These are phyloP conservation scores for Eupithecia centaureata DNA, from an alignment of 2,888 invertebrate species.

Conservation along the genomic window DNA sequence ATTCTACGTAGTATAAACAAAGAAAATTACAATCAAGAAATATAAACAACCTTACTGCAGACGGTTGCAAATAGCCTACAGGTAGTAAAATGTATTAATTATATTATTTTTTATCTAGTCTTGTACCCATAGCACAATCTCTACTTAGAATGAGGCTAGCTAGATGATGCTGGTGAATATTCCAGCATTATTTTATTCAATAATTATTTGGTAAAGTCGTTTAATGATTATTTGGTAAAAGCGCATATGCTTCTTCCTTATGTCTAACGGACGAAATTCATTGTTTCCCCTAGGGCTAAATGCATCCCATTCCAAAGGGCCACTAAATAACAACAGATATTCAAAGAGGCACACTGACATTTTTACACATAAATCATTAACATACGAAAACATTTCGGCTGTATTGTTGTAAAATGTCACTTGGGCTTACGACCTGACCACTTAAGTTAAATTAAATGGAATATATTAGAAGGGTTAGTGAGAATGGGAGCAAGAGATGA, in stretches of 20 bases:
- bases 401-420: slow-evolving; percentile 83
- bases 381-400: slow-evolving; percentile 82
- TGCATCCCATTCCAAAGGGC: slow-evolving; percentile 63
- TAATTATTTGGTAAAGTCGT: no score
- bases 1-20: no score
- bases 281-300: slow-evolving; percentile 64
- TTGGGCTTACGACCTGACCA: slow-evolving; percentile 81
- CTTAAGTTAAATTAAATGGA: slow-evolving; percentile 74
- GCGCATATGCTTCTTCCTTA: slow-evolving; percentile 1
- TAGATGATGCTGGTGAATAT: no score
- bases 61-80: no score
- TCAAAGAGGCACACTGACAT: slow-evolving; percentile 71
- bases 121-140: no score
- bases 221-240: slow-evolving; percentile 8
- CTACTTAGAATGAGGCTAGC: no score
- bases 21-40: no score
- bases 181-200: no score
- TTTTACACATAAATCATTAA: slow-evolving; percentile 82
- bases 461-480: slow-evolving; percentile 56
- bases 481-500: slow-evolving; percentile 61
- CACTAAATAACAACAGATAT: slow-evolving; percentile 68
- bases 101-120: no score
- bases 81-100: no score
- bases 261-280: slow-evolving; percentile 47
- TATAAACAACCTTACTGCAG: no score